These are phyloP conservation scores for Helogale parvula DNA, from an alignment of 2,113 vertebrate species.

Conservation along the genomic window DNA sequence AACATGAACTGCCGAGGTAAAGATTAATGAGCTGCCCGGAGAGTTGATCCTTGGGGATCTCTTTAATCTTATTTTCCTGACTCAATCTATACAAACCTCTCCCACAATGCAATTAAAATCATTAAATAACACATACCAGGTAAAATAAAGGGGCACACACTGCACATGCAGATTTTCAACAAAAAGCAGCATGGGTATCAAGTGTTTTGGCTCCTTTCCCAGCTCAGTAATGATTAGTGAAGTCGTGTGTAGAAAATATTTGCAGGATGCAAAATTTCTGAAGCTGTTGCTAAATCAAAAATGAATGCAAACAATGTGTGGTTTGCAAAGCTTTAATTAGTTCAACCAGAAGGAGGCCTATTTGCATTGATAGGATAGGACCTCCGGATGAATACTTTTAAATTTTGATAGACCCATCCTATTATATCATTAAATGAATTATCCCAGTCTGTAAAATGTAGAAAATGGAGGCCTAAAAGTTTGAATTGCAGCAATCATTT, in stretches of 20 bases:
- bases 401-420: not conserved
- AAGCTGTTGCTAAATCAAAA: constrained; percentile 63
- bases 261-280: constrained; percentile 48
- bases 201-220: constrained; percentile 56
- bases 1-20: not conserved
- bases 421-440: constrained; percentile 22
- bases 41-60: constrained; percentile 23
- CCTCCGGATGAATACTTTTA: not conserved
- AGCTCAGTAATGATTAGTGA: constrained; percentile 65
- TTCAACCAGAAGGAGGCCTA: constrained; percentile 27
- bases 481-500: not conserved
- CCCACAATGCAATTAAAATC: constrained; percentile 54
- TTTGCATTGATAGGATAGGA: not conserved
- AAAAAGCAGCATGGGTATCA: constrained; percentile 16
- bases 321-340: constrained; percentile 53
- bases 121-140: constrained; percentile 60
- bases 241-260: constrained; percentile 60
- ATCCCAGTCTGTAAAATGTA: not conserved
- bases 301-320: constrained; percentile 46
- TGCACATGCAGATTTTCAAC: constrained; percentile 25
- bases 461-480: not conserved
- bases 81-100: constrained; percentile 36
- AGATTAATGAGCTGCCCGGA: constrained; percentile 55
- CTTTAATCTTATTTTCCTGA: constrained; percentile 60
- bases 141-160: not conserved